Percentiles rank a stretch among this genome's conserved stretches.
Evolutionary conservation across 2,888 invertebrate genomes (phyloP).

Genomic region (Aspidapion aeneum): DNA sequence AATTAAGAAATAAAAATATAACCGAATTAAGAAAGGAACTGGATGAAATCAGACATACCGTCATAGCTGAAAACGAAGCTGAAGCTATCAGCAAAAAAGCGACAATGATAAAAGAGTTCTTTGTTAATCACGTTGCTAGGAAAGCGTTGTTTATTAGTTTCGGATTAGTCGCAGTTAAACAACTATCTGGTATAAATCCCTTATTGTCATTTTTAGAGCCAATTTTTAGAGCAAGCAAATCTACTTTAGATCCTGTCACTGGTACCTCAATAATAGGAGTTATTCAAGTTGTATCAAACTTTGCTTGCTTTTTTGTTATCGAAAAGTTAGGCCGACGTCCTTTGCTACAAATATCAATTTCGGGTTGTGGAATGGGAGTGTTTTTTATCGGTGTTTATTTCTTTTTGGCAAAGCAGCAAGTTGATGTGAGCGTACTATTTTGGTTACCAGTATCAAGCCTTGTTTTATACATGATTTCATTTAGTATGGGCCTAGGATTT

Average conservation of each 20-base stretch:
- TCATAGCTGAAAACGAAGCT: constrained; percentile 16
- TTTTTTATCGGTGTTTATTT: constrained; percentile 60
- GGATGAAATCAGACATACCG: constrained; percentile 22
- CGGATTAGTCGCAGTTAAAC: constrained; percentile 27
- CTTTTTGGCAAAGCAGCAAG: constrained; percentile 50
- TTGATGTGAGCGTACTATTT: constrained; percentile 23
- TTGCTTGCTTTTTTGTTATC: constrained; percentile 20
- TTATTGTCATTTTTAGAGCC: constrained; percentile 34
- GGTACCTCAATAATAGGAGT: constrained; percentile 21
- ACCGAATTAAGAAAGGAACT: constrained; percentile 23
- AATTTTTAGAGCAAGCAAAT: constrained; percentile 64
- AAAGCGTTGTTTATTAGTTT: constrained; percentile 42
- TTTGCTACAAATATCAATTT: constrained; percentile 18
- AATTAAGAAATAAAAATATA: constrained; percentile 29
- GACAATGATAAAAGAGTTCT: constrained; percentile 52
- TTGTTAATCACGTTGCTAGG: constrained; percentile 62
- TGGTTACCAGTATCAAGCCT: constrained; percentile 44
- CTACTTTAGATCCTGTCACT: constrained; percentile 16
- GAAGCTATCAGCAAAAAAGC: constrained; percentile 8
- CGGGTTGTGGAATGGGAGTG: constrained; percentile 56
- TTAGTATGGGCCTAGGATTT: constrained; percentile 67
- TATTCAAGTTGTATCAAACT: constrained; percentile 22
- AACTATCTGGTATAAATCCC: constrained; percentile 30
- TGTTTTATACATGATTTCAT: constrained; percentile 68
- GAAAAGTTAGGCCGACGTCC: constrained; percentile 19